Base-by-base conservation (phyloP, 2,797 vertebrate species). In the Tragopan temminckii region DNA sequence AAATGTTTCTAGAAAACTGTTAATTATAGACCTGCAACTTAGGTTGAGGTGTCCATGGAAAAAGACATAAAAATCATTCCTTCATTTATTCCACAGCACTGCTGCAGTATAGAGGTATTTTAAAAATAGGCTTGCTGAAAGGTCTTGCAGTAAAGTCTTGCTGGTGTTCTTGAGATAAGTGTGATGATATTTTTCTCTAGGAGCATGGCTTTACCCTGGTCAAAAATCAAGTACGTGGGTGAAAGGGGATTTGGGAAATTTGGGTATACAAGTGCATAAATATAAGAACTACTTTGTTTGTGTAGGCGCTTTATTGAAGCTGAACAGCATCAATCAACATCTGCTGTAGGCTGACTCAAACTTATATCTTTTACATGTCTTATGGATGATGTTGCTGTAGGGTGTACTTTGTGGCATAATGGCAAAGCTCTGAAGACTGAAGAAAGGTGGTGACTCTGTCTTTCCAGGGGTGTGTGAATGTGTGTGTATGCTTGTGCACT, bases 221-320 rank as follows among this genome's bases (percentile, higher is more conserved):
- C 0, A 3, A 63, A 66, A 62, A 61, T 7, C 20, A 27, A 35
- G 16, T 35, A 24, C 2, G 0, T 46, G 21, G 52, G 2, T 62
- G 18, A 89, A 66, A 29, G 58, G 27, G 31, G 9, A 31, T 46
- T 74, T 77, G 58, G 33, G 61, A 72, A 58, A 33, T 76, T 13
- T 38, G 27, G 0, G 8, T 85, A 0, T 81, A 18, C 23, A 45
- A 9, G 1, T 64, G 18, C 27, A 21, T 42, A 8, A 33, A 1
- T 68, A 5, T 35, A 6, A 16, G 52, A 31, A 31, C 27, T 31
- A 7, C 20, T 70, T 88, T 75, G 7, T 55, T 5, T 40, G 21
- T 68, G 14, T 38, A 20, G 21, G 35, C 4, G 27, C 18, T 62
- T 71, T 25, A 24, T 46, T 61, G 46, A 71, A 92, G 24, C 13